Conservation (phyloP, 1,140 invertebrate genomes). For the Leptinotarsa defecta region DNA sequence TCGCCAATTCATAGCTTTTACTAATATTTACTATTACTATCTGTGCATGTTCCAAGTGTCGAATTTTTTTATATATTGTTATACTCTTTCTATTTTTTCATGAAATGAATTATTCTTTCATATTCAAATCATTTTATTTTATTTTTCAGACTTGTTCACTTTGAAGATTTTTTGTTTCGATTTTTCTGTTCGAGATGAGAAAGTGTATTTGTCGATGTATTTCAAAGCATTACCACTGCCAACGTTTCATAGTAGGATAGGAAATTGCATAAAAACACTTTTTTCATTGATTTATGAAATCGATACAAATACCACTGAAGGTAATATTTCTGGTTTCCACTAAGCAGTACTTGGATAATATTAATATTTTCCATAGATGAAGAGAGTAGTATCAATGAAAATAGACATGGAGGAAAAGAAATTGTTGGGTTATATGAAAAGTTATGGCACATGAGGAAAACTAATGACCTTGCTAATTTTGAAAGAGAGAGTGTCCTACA, state of each 20-base stretch:
- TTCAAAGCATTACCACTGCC: conserved; percentile 43
- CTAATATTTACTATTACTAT: too few relatives aligned
- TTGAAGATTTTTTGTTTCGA: conserved; percentile 19
- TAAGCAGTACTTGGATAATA: neutral
- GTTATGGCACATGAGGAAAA: conserved; percentile 28
- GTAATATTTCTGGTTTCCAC: neutral
- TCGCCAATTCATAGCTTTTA: too few relatives aligned
- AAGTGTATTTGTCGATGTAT: conserved; percentile 36
- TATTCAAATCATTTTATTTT: neutral
- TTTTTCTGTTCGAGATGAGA: neutral
- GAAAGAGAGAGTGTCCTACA: conserved; percentile 38
- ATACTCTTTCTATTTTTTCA: too few relatives aligned
- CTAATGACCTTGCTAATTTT: conserved; percentile 17
- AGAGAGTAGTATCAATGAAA: conserved; percentile 27
- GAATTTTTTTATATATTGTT: too few relatives aligned
- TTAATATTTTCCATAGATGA: conserved; percentile 24
- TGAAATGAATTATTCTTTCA: too few relatives aligned
- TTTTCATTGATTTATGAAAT: conserved; percentile 36
- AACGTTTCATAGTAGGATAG: conserved; percentile 40
- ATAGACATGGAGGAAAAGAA: conserved; percentile 29
- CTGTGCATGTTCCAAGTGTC: neutral
- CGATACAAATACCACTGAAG: neutral
- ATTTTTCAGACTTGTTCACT: conserved; percentile 20
- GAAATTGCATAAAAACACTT: conserved; percentile 40
- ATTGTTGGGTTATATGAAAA: conserved; percentile 41